These are phyloP conservation scores for Porites australiensis DNA, from an alignment of 64 coral and sea anemone species.

Conservation along the genomic window DNA sequence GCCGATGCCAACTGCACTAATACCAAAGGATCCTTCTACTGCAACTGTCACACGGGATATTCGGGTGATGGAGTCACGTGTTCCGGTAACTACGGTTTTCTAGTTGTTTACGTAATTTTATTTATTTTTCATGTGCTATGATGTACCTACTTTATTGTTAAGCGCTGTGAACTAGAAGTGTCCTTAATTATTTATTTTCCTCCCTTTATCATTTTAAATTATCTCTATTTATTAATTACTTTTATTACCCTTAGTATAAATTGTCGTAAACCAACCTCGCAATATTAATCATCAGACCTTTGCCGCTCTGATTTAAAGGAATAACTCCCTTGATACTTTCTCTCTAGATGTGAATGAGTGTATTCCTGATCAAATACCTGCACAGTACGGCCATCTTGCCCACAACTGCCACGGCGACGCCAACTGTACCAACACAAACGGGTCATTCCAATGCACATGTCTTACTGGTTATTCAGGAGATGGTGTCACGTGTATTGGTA, in stretches of 20 bases:
- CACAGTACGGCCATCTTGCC: conserved; percentile 38
- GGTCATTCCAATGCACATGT: conserved; percentile 77
- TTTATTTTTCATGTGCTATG: too few species aligned
- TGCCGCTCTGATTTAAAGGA: too few species aligned
- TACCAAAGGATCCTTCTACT: conserved; percentile 72
- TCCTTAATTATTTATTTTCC: too few species aligned
- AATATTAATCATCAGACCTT: too few species aligned
- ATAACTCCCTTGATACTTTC: neutral
- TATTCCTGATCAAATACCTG: conserved; percentile 44
- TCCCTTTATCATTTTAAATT: too few species aligned
- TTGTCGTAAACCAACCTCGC: too few species aligned
- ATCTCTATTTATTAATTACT: too few species aligned
- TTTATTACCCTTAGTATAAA: too few species aligned
- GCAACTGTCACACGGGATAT: conserved; percentile 58
- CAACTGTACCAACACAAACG: conserved; percentile 80
- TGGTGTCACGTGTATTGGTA: conserved; percentile 71
- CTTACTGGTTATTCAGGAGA: conserved; percentile 84
- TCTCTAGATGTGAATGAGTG: conserved; percentile 76
- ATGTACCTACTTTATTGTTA: too few species aligned
- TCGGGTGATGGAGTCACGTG: conserved; percentile 58
- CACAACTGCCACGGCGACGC: conserved; percentile 76
- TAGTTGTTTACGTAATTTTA: too few species aligned
- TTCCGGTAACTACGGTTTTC: neutral
- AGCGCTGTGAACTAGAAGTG: too few species aligned
- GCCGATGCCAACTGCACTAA: conserved; percentile 59